Percentiles rank a stretch among this genome's conserved stretches.
These are phyloP conservation scores for Calidris pygmaea DNA, from an alignment of 2,113 vertebrate species.

Conservation along the genomic window DNA sequence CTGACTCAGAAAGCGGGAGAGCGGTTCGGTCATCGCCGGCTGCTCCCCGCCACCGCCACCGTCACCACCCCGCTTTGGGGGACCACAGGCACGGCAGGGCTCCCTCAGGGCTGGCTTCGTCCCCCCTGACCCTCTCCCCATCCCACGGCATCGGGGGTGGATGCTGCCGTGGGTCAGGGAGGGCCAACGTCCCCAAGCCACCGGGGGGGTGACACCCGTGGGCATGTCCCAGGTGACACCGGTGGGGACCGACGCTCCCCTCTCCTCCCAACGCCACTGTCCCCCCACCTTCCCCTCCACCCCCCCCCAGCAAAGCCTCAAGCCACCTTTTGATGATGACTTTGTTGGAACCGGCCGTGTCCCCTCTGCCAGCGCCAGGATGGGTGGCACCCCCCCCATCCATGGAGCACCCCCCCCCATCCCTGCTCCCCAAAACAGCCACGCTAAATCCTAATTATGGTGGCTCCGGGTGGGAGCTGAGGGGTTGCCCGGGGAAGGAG, in stretches of 20 bases:
- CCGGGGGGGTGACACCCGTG: rapidly evolving
- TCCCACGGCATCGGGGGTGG: rapidly evolving
- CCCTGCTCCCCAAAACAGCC: background rate
- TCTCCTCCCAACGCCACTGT: rapidly evolving
- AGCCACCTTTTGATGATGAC: rapidly evolving
- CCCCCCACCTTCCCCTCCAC: rapidly evolving
- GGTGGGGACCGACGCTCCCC: rapidly evolving
- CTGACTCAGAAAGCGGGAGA: constrained; percentile 34
- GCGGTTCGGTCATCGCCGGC: background rate
- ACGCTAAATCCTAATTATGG: rapidly evolving
- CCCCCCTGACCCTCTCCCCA: background rate
- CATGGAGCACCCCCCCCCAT: rapidly evolving
- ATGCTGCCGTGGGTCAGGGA: background rate
- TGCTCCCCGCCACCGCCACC: background rate
- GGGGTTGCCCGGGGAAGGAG: background rate
- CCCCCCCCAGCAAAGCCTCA: background rate
- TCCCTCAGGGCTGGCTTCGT: background rate
- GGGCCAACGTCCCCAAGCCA: rapidly evolving
- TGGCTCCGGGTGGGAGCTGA: rapidly evolving
- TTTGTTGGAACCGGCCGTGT: rapidly evolving
- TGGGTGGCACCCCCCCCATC: background rate
- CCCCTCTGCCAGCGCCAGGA: background rate
- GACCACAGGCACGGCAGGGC: background rate
- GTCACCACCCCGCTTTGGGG: rapidly evolving
- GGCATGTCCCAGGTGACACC: rapidly evolving